Percentiles rank a stretch among this genome's conserved stretches.
These are phyloP conservation scores for Labroides dimidiatus DNA, from an alignment of 2,797 vertebrate species.

Conservation along the genomic window DNA sequence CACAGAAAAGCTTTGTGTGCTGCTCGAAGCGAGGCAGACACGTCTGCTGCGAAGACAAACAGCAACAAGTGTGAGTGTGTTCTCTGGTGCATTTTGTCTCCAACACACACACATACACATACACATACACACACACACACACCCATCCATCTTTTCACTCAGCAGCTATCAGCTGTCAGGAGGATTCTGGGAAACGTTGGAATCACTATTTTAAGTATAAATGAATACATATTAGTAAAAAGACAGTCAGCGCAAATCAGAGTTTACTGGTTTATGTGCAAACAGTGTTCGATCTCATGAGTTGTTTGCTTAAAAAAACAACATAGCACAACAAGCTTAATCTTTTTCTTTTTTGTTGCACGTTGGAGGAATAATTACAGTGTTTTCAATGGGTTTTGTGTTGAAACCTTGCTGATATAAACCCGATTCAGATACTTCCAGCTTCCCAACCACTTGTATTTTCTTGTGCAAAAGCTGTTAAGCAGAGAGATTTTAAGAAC, in stretches of 20 bases:
- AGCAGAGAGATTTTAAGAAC: too few relatives aligned
- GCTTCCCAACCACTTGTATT: too few relatives aligned
- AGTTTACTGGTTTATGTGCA: neutral
- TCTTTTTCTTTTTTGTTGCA: too few relatives aligned
- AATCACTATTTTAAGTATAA: neutral
- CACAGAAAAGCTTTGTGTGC: conserved; percentile 12
- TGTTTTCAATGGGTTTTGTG: too few relatives aligned
- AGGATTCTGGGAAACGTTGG: conserved; percentile 3
- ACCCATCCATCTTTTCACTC: neutral
- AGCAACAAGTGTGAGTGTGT: conserved; percentile 4
- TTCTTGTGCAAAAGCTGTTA: too few relatives aligned
- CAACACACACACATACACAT: neutral
- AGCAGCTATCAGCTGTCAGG: neutral
- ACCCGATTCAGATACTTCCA: too few relatives aligned
- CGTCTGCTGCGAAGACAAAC: conserved; percentile 12
- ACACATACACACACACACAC: too few relatives aligned
- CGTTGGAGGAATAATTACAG: too few relatives aligned
- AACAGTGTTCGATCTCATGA: too few relatives aligned
- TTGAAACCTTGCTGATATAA: too few relatives aligned
- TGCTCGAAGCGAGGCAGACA: neutral
- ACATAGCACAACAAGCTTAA: too few relatives aligned
- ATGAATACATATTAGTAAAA: neutral
- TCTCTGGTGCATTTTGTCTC: neutral
- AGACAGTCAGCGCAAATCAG: neutral
- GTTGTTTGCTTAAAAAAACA: too few relatives aligned